Evolutionary conservation across 2,113 vertebrate genomes (phyloP).

Genomic region (Notothenia rossii): DNA sequence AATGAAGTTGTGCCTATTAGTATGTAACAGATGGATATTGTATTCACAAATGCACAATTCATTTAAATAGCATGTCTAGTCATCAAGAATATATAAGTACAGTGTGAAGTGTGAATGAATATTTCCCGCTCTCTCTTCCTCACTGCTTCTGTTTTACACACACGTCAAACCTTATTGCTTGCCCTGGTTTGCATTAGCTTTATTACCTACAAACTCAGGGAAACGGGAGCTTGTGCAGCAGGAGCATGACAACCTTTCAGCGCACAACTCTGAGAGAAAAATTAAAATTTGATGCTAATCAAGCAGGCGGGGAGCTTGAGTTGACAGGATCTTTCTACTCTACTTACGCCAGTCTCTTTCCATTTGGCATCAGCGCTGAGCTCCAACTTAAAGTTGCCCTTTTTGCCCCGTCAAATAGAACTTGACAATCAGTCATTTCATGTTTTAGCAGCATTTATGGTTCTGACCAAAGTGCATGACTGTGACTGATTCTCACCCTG

Average conservation of each 20-base stretch:
- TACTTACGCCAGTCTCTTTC: conserved; percentile 96
- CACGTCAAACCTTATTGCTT: conserved; percentile 42
- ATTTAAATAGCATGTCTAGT: conserved; percentile 52
- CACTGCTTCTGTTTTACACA: conserved; percentile 6
- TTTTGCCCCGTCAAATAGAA: conserved; percentile 84
- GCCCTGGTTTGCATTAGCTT: conserved; percentile 43
- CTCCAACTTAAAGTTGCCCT: conserved; percentile 81
- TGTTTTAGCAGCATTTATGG: conserved; percentile 73
- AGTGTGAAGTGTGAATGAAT: conserved; percentile 21
- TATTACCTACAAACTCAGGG: conserved; percentile 43
- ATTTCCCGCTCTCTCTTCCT: background rate
- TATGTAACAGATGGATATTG: conserved; percentile 66
- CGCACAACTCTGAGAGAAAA: conserved; percentile 89
- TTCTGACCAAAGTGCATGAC: conserved; percentile 62
- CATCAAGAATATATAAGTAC: conserved; percentile 44
- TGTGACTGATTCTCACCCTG: conserved; percentile 51
- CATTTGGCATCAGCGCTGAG: conserved; percentile 83
- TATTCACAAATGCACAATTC: conserved; percentile 62
- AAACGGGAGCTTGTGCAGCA: conserved; percentile 52
- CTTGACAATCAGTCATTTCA: conserved; percentile 83
- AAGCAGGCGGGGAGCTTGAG: conserved; percentile 92
- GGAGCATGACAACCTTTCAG: conserved; percentile 80
- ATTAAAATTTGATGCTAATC: conserved; percentile 99
- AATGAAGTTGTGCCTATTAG: conserved; percentile 67
- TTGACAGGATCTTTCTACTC: conserved; percentile 99